phyloP scores from a whole-genome alignment of 2,113 vertebrate genomes.

The Pseudonaja textilis region DNA sequence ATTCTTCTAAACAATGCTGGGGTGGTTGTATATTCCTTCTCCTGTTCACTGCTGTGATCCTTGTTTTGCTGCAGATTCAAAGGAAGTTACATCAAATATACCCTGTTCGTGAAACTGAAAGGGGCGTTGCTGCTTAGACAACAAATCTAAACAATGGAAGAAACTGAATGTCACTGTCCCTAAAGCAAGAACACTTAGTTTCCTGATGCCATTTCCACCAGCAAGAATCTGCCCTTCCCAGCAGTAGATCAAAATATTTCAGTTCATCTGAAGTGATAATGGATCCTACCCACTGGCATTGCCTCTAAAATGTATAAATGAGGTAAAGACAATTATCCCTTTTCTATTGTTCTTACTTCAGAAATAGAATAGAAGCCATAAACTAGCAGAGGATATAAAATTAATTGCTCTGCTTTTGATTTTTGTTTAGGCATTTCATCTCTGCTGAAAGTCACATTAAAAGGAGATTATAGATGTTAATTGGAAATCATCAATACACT shows the following conservation, averaged over 20 bases:
- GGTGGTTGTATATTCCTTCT: neutral
- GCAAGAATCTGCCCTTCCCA: slow-evolving; percentile 11
- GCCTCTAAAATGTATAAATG: slow-evolving; percentile 1
- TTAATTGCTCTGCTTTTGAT: neutral
- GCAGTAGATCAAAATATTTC: slow-evolving; percentile 17
- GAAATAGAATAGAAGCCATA: neutral
- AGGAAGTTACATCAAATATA: slow-evolving; percentile 10
- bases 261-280: neutral
- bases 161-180: slow-evolving; percentile 22
- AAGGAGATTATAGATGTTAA: neutral
- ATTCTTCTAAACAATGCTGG: slow-evolving; percentile 11
- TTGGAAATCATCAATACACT: neutral
- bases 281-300: neutral
- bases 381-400: neutral
- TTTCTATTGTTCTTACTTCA: neutral
- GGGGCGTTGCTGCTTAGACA: neutral
- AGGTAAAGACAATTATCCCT: neutral
- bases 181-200: slow-evolving; percentile 27
- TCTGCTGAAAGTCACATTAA: neutral
- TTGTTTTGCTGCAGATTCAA: slow-evolving; percentile 10
- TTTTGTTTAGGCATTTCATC: neutral
- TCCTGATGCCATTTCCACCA: slow-evolving; percentile 48
- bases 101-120: neutral
- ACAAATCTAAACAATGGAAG: neutral
- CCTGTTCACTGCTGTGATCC: neutral